A percentile compares a stretch with the other conserved stretches of the same genome.
phyloP scores from a whole-genome alignment of 2,888 invertebrate genomes.

The Mesochorus sp. region DNA sequence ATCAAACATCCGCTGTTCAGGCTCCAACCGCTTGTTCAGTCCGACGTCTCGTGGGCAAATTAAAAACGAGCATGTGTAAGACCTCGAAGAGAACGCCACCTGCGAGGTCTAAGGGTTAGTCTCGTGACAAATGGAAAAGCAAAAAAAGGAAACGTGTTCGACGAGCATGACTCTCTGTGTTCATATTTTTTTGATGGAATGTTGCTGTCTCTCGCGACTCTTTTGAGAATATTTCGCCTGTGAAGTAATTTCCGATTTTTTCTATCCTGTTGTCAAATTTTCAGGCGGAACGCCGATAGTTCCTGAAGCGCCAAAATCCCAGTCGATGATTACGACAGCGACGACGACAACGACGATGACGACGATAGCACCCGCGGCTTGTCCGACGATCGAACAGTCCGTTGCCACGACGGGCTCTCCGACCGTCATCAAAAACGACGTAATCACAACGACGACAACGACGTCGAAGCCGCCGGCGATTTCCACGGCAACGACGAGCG shows the following conservation, averaged over 20 bases:
- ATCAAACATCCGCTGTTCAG: constrained; percentile 66
- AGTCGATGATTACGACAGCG: constrained; percentile 71
- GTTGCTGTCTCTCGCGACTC: neutral
- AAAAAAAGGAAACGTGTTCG: constrained; percentile 32
- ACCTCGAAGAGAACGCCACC: constrained; percentile 65
- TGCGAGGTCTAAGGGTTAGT: constrained; percentile 65
- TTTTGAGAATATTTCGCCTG: neutral
- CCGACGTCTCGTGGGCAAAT: constrained; percentile 69
- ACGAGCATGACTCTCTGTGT: constrained; percentile 53
- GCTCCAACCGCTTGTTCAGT: constrained; percentile 56
- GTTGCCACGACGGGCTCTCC: neutral
- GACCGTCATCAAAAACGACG: constrained; percentile 6
- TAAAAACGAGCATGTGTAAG: constrained; percentile 74
- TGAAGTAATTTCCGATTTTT: neutral
- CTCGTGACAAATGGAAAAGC: constrained; percentile 60
- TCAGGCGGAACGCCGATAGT: constrained; percentile 84
- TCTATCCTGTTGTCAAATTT: constrained; percentile 67
- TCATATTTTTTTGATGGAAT: constrained; percentile 26
- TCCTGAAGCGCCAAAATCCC: constrained; percentile 68
- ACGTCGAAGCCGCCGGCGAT: constrained; percentile 44
- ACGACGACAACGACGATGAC: constrained; percentile 68
- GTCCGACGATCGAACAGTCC: constrained; percentile 38
- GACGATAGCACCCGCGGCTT: constrained; percentile 59
- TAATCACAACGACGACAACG: neutral
- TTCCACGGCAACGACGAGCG: constrained; percentile 42